phyloP scores from a whole-genome alignment of 2,888 invertebrate genomes.

The Diaphora mendica region DNA sequence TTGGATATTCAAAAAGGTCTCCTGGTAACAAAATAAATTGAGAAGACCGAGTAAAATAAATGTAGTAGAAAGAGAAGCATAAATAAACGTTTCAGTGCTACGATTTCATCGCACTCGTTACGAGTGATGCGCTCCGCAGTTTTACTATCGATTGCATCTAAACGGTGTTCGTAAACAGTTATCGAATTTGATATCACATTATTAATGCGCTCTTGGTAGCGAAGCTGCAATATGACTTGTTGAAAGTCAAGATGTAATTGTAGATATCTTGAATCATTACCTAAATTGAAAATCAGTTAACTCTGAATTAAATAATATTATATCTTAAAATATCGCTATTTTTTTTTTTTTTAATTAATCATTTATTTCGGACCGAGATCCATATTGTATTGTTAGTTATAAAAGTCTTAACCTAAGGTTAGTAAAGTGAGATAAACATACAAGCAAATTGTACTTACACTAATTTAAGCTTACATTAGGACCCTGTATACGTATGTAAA shows the following conservation, averaged over 20 bases:
- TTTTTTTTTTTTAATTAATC: too few species aligned
- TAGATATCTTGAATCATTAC: neutral
- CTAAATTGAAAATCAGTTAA: neutral
- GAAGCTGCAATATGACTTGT: conserved; percentile 40
- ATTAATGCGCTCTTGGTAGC: conserved; percentile 45
- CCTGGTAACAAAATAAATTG: conserved; percentile 74
- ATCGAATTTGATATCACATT: conserved; percentile 54
- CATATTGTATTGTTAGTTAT: too few species aligned
- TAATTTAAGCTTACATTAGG: too few species aligned
- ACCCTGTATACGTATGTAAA: too few species aligned
- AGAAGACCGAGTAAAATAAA: conserved; percentile 69
- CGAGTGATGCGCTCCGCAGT: conserved; percentile 26
- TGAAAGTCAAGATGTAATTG: neutral
- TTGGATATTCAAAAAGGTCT: conserved; percentile 83
- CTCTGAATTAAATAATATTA: neutral
- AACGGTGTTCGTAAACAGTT: conserved; percentile 54
- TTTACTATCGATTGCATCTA: conserved; percentile 37
- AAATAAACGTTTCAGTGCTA: conserved; percentile 55
- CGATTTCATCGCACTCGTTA: conserved; percentile 43
- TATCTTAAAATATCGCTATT: neutral
- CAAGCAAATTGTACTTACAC: too few species aligned
- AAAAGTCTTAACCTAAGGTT: too few species aligned
- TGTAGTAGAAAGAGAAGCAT: conserved; percentile 57
- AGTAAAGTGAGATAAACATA: too few species aligned
- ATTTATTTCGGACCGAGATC: too few species aligned